A percentile compares a stretch with the other conserved stretches of the same genome.
These are phyloP conservation scores for Meloidogyne exigua DNA, from an alignment of 1,140 invertebrate species.

Conservation along the genomic window DNA sequence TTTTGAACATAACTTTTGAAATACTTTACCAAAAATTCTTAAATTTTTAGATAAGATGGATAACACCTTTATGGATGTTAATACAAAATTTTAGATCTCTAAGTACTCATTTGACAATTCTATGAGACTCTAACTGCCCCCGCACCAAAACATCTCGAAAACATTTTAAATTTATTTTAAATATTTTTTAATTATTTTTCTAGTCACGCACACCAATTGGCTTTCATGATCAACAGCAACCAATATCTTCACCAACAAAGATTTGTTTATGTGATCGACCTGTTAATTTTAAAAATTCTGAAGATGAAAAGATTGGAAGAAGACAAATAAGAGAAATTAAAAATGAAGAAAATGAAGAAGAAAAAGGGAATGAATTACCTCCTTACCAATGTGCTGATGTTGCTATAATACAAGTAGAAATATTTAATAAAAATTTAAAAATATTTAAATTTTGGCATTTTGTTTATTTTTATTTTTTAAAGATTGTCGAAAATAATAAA, in stretches of 20 bases:
- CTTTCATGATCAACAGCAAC: conserved; percentile 48
- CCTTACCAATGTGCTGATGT: conserved; percentile 49
- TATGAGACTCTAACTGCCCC: too few relatives aligned
- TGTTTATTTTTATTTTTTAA: not conserved
- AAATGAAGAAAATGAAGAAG: conserved; percentile 32
- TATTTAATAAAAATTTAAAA: not conserved
- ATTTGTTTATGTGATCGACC: conserved; percentile 56
- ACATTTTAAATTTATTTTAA: too few relatives aligned
- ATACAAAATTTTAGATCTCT: not conserved
- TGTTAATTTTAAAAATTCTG: conserved; percentile 1
- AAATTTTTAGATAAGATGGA: not conserved
- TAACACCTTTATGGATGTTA: not conserved
- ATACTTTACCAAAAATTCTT: not conserved
- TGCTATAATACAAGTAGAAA: conserved; percentile 30
- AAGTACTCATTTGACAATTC: not conserved
- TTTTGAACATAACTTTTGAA: not conserved
- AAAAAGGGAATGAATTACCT: not conserved
- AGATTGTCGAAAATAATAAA: conserved; percentile 17
- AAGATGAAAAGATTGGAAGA: conserved; percentile 24
- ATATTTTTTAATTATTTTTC: not conserved
- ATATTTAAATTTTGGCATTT: not conserved
- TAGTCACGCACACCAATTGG: conserved; percentile 60
- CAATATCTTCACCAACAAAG: conserved; percentile 36
- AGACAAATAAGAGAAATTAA: conserved; percentile 18
- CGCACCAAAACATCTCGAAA: too few relatives aligned